phyloP scores from a whole-genome alignment of 2,797 vertebrate genomes.

The Synaphobranchus kaupii region DNA sequence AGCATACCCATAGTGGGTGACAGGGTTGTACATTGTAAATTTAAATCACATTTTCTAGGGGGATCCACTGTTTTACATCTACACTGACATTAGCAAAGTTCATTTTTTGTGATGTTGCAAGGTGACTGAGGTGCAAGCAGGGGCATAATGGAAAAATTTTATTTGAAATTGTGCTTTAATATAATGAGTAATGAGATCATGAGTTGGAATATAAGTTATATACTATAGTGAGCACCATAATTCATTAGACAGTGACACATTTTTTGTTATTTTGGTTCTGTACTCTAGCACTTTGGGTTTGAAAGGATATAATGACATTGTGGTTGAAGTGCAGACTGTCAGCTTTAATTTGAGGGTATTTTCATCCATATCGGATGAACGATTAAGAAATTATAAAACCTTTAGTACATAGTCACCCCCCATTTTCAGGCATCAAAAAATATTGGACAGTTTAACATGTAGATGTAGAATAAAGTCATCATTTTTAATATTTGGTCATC shows the following conservation, averaged over 20 bases:
- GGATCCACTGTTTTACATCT: not conserved
- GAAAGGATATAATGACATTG: too few relatives aligned
- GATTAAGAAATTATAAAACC: too few relatives aligned
- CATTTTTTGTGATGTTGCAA: not conserved
- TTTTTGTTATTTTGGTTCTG: too few relatives aligned
- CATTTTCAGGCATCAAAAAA: too few relatives aligned
- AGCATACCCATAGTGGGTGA: not conserved
- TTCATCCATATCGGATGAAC: too few relatives aligned
- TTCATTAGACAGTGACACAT: too few relatives aligned
- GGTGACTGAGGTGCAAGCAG: not conserved
- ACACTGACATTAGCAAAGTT: not conserved
- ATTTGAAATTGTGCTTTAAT: not conserved
- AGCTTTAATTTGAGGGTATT: not conserved
- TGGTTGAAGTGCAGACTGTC: too few relatives aligned
- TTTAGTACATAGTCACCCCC: too few relatives aligned
- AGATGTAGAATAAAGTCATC: too few relatives aligned
- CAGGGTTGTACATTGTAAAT: not conserved
- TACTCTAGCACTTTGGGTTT: too few relatives aligned
- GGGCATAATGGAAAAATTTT: not conserved
- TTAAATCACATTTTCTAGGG: constrained; percentile 5
- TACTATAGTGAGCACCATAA: not conserved
- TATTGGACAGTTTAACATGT: too few relatives aligned
- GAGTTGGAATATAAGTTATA: not conserved
- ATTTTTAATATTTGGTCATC: too few relatives aligned
- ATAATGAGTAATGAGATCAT: not conserved